Evolutionary conservation across 2,797 vertebrate genomes (phyloP).

Genomic region (Acrossocheilus wenchowensis): DNA sequence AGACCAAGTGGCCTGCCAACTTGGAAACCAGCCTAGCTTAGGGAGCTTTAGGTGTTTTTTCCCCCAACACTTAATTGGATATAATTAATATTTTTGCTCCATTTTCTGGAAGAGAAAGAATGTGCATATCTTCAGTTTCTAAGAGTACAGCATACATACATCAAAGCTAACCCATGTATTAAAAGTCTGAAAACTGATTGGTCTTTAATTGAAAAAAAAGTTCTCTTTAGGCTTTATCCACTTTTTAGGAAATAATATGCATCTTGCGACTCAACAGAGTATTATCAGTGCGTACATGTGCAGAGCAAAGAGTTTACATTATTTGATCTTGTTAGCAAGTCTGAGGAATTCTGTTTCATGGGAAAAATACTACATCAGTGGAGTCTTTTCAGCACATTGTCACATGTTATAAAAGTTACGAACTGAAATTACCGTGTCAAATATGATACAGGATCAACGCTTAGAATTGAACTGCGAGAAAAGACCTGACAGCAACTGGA

Average conservation of each 20-base stretch:
- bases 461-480: not conserved
- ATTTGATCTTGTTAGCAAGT: conserved; percentile 71
- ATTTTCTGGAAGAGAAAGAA: not conserved
- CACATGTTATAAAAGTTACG: conserved; percentile 60
- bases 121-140: not conserved
- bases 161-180: not conserved
- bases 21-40: not conserved
- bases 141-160: not conserved
- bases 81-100: not conserved
- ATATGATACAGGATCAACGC: not conserved
- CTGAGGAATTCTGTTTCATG: conserved; percentile 39
- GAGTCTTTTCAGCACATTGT: conserved; percentile 63
- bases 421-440: not conserved
- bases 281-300: conserved; percentile 68
- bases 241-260: conserved; percentile 14
- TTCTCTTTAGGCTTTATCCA: not conserved
- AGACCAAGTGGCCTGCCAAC: conserved; percentile 2
- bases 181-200: not conserved
- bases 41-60: not conserved
- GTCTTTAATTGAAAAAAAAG: conserved; percentile 1
- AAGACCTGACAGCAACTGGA: not conserved
- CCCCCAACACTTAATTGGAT: not conserved
- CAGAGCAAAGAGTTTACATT: conserved; percentile 65
- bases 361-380: not conserved
- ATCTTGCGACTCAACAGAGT: conserved; percentile 56